These are phyloP conservation scores for Rambutsinella grinnellia DNA, from an alignment of 2,888 invertebrate species.

Conservation along the genomic window DNA sequence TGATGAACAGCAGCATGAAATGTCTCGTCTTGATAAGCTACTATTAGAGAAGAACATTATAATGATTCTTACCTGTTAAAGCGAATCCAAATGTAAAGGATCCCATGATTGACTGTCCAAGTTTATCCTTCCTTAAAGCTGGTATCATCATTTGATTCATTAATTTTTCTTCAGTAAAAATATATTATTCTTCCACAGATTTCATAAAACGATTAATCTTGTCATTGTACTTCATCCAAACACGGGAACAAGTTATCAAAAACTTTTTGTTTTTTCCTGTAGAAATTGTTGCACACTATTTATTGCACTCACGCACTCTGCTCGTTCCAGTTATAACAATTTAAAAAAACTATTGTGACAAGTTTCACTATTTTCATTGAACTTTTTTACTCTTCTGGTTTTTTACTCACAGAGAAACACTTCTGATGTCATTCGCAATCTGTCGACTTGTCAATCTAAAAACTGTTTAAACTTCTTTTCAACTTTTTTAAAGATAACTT, in stretches of 20 bases:
- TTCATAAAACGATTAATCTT: not conserved
- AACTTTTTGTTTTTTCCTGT: too few species aligned
- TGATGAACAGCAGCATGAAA: not conserved
- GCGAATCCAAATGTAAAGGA: constrained; percentile 60
- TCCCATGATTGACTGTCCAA: constrained; percentile 44
- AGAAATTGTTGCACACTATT: too few species aligned
- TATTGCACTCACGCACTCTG: too few species aligned
- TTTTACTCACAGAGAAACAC: too few species aligned
- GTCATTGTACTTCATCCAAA: not conserved
- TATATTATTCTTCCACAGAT: not conserved
- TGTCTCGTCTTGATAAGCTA: not conserved
- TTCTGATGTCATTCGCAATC: constrained; percentile 52
- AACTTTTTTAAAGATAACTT: constrained; percentile 2
- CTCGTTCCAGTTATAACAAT: too few species aligned
- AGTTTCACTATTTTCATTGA: too few species aligned
- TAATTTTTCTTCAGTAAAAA: not conserved
- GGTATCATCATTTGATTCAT: not conserved
- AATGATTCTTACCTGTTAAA: constrained; percentile 58
- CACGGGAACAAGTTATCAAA: too few species aligned
- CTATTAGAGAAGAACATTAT: not conserved
- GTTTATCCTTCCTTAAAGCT: not conserved
- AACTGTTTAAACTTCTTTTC: too few species aligned
- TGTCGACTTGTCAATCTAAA: constrained; percentile 33
- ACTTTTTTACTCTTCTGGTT: too few species aligned
- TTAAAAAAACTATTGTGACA: too few species aligned